These are phyloP conservation scores for Terrapene triunguis DNA, from an alignment of 2,113 vertebrate genomes.

Conservation along the genomic window DNA sequence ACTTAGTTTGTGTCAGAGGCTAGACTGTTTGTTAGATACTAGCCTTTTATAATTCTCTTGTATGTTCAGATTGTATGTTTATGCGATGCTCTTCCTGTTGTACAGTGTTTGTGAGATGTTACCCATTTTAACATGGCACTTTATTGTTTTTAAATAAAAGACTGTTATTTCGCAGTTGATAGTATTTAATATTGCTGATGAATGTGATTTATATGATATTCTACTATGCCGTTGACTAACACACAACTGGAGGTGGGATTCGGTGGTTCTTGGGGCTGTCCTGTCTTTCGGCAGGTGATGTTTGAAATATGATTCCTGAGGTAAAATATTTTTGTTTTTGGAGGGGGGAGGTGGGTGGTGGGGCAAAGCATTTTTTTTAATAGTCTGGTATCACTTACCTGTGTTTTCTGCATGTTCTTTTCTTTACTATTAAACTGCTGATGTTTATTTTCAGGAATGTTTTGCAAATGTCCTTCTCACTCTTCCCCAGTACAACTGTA, in stretches of 20 bases:
- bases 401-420: slow-evolving; percentile 78
- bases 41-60: slow-evolving; percentile 67
- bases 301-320: slow-evolving; percentile 83
- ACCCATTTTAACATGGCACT: slow-evolving; percentile 75
- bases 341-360: slow-evolving; percentile 72
- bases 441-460: slow-evolving; percentile 94
- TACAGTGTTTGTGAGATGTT: slow-evolving; percentile 82
- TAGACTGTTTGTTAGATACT: slow-evolving; percentile 70
- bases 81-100: slow-evolving; percentile 73
- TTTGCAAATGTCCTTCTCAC: slow-evolving; percentile 91
- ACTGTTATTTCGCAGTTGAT: slow-evolving; percentile 74
- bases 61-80: slow-evolving; percentile 79
- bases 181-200: slow-evolving; percentile 79
- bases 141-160: slow-evolving; percentile 80
- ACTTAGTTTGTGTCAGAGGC: slow-evolving; percentile 52
- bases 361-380: slow-evolving; percentile 32
- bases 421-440: slow-evolving; percentile 87
- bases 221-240: slow-evolving; percentile 64
- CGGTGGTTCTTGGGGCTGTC: slow-evolving; percentile 74
- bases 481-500: slow-evolving; percentile 94
- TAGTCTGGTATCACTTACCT: slow-evolving; percentile 71
- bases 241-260: slow-evolving; percentile 73
- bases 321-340: slow-evolving; percentile 82
- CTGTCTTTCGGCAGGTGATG: slow-evolving; percentile 80
- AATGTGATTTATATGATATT: slow-evolving; percentile 76